These are phyloP conservation scores for Cheilosia impressa DNA, from an alignment of 2,888 invertebrate species.

Conservation along the genomic window DNA sequence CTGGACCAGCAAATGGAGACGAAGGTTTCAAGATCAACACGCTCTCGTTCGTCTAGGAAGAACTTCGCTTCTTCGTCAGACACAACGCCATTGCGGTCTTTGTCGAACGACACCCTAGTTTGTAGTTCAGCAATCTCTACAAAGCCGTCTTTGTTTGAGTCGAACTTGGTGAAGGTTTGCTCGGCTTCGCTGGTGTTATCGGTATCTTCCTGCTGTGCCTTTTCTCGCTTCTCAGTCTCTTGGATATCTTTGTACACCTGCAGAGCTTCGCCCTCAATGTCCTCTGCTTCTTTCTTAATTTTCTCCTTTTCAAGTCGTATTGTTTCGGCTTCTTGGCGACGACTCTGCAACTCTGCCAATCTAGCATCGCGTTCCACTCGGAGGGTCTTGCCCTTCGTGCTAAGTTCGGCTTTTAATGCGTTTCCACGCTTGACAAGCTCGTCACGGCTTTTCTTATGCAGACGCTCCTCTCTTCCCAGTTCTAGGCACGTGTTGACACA, in stretches of 20 bases:
- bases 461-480: conserved; percentile 90
- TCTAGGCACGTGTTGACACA: conserved; percentile 93
- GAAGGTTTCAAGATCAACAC: conserved; percentile 88
- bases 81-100: conserved; percentile 94
- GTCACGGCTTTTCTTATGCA: conserved; percentile 89
- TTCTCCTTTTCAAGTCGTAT: conserved; percentile 90
- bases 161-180: conserved; percentile 90
- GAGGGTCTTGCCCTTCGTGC: conserved; percentile 89
- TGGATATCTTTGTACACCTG: conserved; percentile 90
- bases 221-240: conserved; percentile 86
- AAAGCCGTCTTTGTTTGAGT: conserved; percentile 91
- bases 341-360: conserved; percentile 88
- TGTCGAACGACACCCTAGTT: conserved; percentile 91
- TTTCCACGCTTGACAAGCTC: conserved; percentile 92
- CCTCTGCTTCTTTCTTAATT: conserved; percentile 89
- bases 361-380: conserved; percentile 90
- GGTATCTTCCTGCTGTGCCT: conserved; percentile 86
- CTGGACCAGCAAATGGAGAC: conserved; percentile 89
- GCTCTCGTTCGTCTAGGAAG: conserved; percentile 88
- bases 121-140: conserved; percentile 89
- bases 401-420: conserved; percentile 89
- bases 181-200: conserved; percentile 87
- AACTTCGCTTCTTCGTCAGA: conserved; percentile 93
- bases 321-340: conserved; percentile 90
- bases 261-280: conserved; percentile 89